A percentile compares a stretch with the other conserved stretches of the same genome.
phyloP scores from a whole-genome alignment of 1,140 invertebrate genomes.

The Rhysida immarginata region DNA sequence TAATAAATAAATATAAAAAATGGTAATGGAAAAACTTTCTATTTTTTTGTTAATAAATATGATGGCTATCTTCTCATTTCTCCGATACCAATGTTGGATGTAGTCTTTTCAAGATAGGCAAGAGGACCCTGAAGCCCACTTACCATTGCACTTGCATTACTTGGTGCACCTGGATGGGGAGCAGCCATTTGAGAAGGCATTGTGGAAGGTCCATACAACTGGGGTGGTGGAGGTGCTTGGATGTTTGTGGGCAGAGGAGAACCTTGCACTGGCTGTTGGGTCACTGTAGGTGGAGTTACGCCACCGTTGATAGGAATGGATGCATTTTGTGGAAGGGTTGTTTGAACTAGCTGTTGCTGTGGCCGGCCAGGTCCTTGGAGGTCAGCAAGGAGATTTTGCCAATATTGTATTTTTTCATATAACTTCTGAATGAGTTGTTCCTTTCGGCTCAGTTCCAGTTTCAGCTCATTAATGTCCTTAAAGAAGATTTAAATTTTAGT shows the following conservation, averaged over 20 bases:
- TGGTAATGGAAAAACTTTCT: neutral
- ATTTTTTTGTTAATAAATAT: neutral
- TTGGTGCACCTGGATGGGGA: neutral
- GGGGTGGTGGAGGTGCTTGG: constrained; percentile 7
- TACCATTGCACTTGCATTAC: constrained; percentile 5
- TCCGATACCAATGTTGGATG: constrained; percentile 57
- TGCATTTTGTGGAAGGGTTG: constrained; percentile 20
- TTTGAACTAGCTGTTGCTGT: constrained; percentile 33
- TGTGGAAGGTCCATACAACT: constrained; percentile 2
- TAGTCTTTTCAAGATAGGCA: constrained; percentile 62
- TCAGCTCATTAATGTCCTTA: constrained; percentile 65
- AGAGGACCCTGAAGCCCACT: constrained; percentile 50
- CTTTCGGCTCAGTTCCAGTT: constrained; percentile 64
- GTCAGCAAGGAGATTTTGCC: constrained; percentile 72
- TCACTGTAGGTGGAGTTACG: constrained; percentile 8
- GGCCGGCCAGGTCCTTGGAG: constrained; percentile 39
- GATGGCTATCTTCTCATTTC: constrained; percentile 1
- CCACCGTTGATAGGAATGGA: too few relatives aligned
- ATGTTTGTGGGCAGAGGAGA: neutral
- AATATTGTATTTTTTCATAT: constrained; percentile 74
- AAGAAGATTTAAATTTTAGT: too few relatives aligned
- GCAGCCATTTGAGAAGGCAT: constrained; percentile 6
- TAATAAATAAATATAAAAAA: neutral
- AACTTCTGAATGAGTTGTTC: constrained; percentile 74
- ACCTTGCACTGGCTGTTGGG: neutral